Percentiles rank a stretch among this genome's conserved stretches.
These are phyloP conservation scores for Pseudomyrmex cubaensis DNA, from an alignment of 1,140 invertebrate species.

Conservation along the genomic window DNA sequence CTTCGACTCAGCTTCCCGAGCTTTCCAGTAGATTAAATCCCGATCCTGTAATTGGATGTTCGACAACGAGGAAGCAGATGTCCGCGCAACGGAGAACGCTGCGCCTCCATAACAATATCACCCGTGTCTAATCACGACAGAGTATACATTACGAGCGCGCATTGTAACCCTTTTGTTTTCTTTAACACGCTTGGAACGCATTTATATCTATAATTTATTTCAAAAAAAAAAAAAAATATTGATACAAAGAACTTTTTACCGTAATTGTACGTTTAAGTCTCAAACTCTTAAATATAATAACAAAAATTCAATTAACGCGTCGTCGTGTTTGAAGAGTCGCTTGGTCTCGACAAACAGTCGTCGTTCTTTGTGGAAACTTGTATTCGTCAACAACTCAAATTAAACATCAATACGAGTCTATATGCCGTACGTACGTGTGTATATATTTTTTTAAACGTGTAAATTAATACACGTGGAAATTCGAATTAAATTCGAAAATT, in stretches of 20 bases:
- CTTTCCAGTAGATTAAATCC: constrained; percentile 80
- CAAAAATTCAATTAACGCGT: neutral
- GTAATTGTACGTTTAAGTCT: neutral
- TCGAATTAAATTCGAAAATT: too few species aligned
- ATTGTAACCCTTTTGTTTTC: neutral
- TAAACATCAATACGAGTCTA: neutral
- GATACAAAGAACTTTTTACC: too few species aligned
- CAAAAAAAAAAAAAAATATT: too few species aligned
- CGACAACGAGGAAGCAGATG: constrained; percentile 61
- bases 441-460: too few species aligned
- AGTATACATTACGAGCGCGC: neutral
- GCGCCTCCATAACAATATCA: constrained; percentile 19
- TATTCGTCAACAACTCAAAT: neutral
- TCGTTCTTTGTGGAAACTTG: constrained; percentile 2
- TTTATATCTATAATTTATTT: neutral
- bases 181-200: constrained; percentile 1
- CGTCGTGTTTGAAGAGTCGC: neutral
- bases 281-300: neutral
- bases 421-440: too few species aligned
- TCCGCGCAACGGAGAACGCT: constrained; percentile 15
- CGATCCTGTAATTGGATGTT: constrained; percentile 75
- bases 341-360: neutral
- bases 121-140: constrained; percentile 56
- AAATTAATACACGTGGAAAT: too few species aligned
- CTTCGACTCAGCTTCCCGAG: constrained; percentile 70